Evolutionary conservation across 2,888 invertebrate species (phyloP), one percentile per base, ranked within the genome.

Genomic region (Schrankia costaestrigalis): DNA sequence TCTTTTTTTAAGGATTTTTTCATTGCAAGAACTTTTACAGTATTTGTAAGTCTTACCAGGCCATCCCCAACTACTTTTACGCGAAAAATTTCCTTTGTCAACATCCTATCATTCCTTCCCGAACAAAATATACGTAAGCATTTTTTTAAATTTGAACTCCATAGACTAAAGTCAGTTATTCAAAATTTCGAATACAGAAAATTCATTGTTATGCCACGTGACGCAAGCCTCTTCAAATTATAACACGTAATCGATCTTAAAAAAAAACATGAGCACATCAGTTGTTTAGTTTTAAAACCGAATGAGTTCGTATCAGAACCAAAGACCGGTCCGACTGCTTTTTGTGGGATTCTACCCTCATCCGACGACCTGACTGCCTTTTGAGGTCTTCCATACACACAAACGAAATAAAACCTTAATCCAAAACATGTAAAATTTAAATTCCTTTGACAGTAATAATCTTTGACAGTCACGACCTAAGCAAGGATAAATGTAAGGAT

Each of bases 271-370:
- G 58, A 56, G 39, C 52, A 72, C 65, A 67, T 76, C 71, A 78
- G 71, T 72, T 66, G 67, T 71, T 63, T 64, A 70, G 77, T 73
- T 63, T 67, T 57, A 31, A 57, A 59, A 46, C 53, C 62, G 63
- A 67, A 69, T 72, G 65, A 68, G 71, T 72, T 53, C 49, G 62
- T 63, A 68, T 70, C 68, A 69, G 69, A 67, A 57, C 47, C 58
- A 26, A 35, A 47, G 72, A 85, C 85, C 84, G 83, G 86, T 86
- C 63, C 25, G 58, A 73, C 82, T 14, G 60, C 82, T 84, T 85
- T 85, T 85, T 83, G 77, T 78, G 48, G 69, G 71, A 79, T 75
- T 76, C 80, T 77, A 80, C 83, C 85, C 85, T 79, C 79, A 67
- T 64, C 61, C 63, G 57, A 48, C 69, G 67, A 73, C 72, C 75